Evolutionary conservation across 2,113 vertebrate genomes (phyloP).

Genomic region (Mormoops blainvillei): DNA sequence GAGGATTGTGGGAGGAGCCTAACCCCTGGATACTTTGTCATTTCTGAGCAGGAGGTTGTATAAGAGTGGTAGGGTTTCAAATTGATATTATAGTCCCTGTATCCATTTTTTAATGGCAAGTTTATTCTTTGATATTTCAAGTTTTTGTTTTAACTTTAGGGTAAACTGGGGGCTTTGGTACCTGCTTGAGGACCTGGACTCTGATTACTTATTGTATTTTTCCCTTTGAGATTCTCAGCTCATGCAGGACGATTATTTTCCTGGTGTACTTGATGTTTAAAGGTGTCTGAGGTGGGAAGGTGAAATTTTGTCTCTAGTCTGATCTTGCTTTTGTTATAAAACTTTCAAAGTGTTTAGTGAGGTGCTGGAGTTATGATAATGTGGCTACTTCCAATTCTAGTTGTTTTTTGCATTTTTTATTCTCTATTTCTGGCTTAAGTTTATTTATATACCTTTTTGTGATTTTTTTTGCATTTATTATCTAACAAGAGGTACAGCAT

Average conservation of each 20-base stretch:
- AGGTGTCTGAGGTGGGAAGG: background rate
- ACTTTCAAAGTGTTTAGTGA: background rate
- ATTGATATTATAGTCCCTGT: background rate
- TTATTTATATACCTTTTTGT: background rate
- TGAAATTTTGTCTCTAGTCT: background rate
- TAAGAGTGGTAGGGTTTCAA: background rate
- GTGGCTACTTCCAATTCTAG: background rate
- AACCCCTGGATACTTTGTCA: background rate
- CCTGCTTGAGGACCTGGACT: background rate
- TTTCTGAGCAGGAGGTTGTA: background rate
- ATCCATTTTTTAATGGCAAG: background rate
- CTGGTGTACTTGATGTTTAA: background rate
- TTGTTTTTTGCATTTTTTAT: background rate
- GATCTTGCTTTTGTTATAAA: background rate
- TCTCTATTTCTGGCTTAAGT: background rate
- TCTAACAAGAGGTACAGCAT: background rate
- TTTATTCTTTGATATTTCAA: background rate
- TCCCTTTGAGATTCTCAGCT: background rate
- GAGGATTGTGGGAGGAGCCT: background rate
- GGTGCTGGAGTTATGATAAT: background rate
- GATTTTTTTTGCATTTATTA: background rate
- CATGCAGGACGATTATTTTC: background rate
- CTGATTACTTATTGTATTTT: background rate
- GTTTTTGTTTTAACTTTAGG: background rate
- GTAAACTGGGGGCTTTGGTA: background rate